Base-by-base conservation (phyloP, 2,888 invertebrate genomes). In the Ectemnius continuus region DNA sequence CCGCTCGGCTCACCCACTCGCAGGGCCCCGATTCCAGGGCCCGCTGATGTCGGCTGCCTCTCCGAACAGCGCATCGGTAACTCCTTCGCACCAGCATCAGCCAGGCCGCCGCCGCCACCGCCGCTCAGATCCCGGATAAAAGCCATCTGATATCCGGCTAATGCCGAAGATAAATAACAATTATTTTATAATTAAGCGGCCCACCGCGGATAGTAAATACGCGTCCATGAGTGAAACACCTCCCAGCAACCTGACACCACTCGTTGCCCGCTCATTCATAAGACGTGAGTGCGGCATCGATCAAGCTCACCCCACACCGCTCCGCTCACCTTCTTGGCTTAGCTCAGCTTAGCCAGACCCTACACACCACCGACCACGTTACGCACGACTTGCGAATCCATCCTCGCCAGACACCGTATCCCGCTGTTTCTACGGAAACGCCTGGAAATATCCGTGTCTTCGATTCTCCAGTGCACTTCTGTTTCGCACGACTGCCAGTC, bases 111-210 rank as follows among this genome's bases (percentile, higher is more conserved):
- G 23, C 23, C 23, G 2, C 23, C 23, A 3, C 71, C 80, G 78
- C 60, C 71, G 70, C 67, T 57, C 70, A 61, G 81, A 73, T 70
- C 67, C 59, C 63, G 71, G 78, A 83, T 79, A 80, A 82, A 16
- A 14, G 82, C 81, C 75, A 84, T 77, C 78, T 76, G 83, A 85
- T 82, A 80, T 82, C 79, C 79, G 74, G 72, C 81, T 80, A 86
- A 84, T 86, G 83, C 68, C 73, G 67, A 80, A 82, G 84, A 87
- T 88, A 85, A 87, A 88, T 87, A 88, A 86, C 86, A 89, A 90
- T 88, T 87, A 90, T 88, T 89, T 86, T 85, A 86, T 87, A 88
- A 89, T 88, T 88, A 87, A 88, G 81, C 76, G 83, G 70, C 72
- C 80, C 72, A 76, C 76, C 76, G 67, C 64, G 75, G 75, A 76